Percentiles rank a stretch among this genome's conserved stretches.
These are phyloP conservation scores for Styela clava DNA, from an alignment of 23 tunicate species.

Conservation along the genomic window DNA sequence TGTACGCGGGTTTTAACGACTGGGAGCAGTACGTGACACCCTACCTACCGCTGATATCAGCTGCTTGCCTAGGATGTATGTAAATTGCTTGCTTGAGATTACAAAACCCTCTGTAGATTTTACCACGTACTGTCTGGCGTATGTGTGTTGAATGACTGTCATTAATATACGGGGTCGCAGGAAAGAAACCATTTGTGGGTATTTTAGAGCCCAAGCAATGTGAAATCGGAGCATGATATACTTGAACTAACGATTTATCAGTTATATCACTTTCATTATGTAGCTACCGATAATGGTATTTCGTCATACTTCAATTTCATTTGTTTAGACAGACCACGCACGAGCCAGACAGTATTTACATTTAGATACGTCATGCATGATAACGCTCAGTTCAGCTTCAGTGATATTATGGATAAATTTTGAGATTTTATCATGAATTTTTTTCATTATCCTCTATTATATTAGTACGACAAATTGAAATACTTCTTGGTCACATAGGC, in stretches of 20 bases:
- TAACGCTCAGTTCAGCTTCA: neutral
- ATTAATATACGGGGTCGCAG: neutral
- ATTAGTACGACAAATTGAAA: too few relatives aligned
- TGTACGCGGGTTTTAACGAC: neutral
- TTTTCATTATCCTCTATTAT: too few relatives aligned
- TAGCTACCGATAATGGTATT: neutral
- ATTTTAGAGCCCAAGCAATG: too few relatives aligned
- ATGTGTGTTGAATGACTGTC: neutral
- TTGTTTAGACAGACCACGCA: neutral
- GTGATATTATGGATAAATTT: neutral
- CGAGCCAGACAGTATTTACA: neutral
- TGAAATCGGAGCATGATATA: neutral
- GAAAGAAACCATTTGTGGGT: too few relatives aligned
- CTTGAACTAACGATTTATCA: too few relatives aligned
- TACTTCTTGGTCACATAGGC: too few relatives aligned
- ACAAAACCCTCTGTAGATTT: neutral
- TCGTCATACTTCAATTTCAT: neutral
- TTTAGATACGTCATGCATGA: neutral
- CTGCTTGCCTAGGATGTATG: neutral
- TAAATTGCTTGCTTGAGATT: neutral
- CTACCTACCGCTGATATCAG: neutral
- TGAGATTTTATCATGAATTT: too few relatives aligned
- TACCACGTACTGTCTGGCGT: constrained; percentile 11
- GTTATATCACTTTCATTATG: neutral
- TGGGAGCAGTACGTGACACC: neutral